Evolutionary conservation across 1,140 invertebrate species (phyloP), one percentile per base, ranked within the genome.

Genomic region (Kradibia gibbosae): DNA sequence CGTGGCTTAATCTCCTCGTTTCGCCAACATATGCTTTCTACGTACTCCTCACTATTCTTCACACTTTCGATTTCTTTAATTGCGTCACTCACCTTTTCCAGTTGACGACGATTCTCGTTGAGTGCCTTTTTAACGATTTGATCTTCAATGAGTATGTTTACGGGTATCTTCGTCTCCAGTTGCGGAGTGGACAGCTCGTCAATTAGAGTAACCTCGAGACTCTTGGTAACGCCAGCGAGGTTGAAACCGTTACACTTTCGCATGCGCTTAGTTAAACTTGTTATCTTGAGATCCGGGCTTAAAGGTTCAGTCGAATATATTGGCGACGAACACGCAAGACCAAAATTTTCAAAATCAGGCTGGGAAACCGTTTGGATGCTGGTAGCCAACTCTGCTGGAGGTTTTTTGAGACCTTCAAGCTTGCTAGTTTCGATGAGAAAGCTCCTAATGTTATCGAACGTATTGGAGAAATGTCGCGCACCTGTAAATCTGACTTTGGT

Each of bases 381-480:
- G n/a, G 45, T 79, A 3, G 81, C 45, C 82, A 93, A 93, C 50
- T 92, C 91, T 3, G 91, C 89, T 11, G 93, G 93, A 0, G 91
- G 90, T 72, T 93, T 92, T 84, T 92, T 90, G 45, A 93, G 77
- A 5, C 91, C 92, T 79, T 93, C 92, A 53, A 91, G 80, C 62
- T 89, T 89, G n/a, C 86, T 87, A n/a, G 85, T 87, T 8, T 91
- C 90, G 86, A 94, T 94, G 67, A 95, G 92, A 65, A 96, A 87
- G 53, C 94, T 94, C 85, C 95, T 94, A 82, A 96, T 95, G 85
- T 95, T 95, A 90, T 95, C 95, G 89, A 96, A 96, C 3, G 95
- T 96, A 60, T 94, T 95, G 85, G 94, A 95, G 89, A 94, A 95
- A 83, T 95, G 93, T 87, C 94, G 94, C 74, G 93, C 92, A 84